Base-by-base conservation (phyloP, 2,888 invertebrate genomes). In the Agriopis marginaria region DNA sequence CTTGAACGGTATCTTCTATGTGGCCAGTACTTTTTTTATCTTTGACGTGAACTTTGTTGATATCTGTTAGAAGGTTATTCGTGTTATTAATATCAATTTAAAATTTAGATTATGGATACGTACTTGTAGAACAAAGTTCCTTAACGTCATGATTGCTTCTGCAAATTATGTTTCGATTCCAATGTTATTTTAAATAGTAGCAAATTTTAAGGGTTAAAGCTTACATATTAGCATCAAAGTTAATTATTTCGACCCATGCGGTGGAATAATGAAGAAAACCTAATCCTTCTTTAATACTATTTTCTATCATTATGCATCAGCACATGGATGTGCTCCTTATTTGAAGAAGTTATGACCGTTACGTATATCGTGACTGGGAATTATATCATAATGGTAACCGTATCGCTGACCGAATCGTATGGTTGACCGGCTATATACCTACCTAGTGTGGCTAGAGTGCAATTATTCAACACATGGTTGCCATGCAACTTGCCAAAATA, bases 391-490 rank as follows among this genome's bases (percentile, higher is more conserved):
- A 50, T 50, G 17, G 70, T 74, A 67, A 75, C 75, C 76, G 77
- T 78, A 81, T 82, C 78, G 76, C 7, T 51, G 61, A 61, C 51
- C 61, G 61, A 51, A 76, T 77, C 76, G 73, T 74, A 75, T 75
- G 72, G 72, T 77, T 62, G 71, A 71, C 74, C 76, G 74, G 74
- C 3, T 51, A 59, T 63, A 58, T 56, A 62, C 49, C 40, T 39
- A 40, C 49, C 40, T 39, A 40, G 42, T 55, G 42, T 14, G 42
- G 23, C 58, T 58, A 44, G 7, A 23, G 42, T n/a, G 5, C 5
- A 32, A 32, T 14, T 55, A 14, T 55, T 55, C 42, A 39, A 42
- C 9, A 53, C 44, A 45, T 32, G 32, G 17, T 61, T 65, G 17
- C 49, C 40, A 12, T 50, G 39, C n/a, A 0, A 5, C 10, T 17